These are phyloP conservation scores for Morone saxatilis DNA, from an alignment of 2,113 vertebrate genomes.

Conservation along the genomic window DNA sequence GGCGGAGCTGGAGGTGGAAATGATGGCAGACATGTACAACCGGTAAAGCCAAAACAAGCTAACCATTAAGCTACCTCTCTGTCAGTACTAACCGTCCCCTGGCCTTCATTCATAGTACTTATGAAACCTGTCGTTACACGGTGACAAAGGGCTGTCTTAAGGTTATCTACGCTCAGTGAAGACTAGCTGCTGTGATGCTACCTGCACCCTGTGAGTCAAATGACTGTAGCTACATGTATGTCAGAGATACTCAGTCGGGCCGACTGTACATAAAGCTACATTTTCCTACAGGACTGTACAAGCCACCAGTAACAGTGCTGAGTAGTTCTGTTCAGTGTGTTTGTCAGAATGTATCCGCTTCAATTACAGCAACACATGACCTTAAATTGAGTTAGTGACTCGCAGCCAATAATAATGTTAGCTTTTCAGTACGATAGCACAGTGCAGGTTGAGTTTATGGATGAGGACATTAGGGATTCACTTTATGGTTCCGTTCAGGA, in stretches of 20 bases:
- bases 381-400: neutral
- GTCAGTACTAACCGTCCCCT: neutral
- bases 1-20: conserved; percentile 96
- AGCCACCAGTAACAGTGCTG: neutral
- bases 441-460: neutral
- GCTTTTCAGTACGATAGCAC: neutral
- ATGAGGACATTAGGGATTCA: neutral
- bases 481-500: too few relatives aligned
- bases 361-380: neutral
- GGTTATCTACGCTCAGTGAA: neutral
- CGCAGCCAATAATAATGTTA: neutral
- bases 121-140: accelerated
- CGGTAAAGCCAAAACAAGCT: conserved; percentile 82
- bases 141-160: neutral
- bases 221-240: neutral
- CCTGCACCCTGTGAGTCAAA: neutral
- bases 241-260: neutral
- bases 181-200: neutral
- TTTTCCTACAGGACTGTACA: neutral
- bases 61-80: neutral
- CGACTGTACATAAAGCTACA: neutral
- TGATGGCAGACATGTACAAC: conserved; percentile 99
- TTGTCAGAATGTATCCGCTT: neutral
- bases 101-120: neutral
- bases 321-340: neutral